Conservation (phyloP, 1,140 invertebrate genomes). For the Pentalonia nigronervosa region DNA sequence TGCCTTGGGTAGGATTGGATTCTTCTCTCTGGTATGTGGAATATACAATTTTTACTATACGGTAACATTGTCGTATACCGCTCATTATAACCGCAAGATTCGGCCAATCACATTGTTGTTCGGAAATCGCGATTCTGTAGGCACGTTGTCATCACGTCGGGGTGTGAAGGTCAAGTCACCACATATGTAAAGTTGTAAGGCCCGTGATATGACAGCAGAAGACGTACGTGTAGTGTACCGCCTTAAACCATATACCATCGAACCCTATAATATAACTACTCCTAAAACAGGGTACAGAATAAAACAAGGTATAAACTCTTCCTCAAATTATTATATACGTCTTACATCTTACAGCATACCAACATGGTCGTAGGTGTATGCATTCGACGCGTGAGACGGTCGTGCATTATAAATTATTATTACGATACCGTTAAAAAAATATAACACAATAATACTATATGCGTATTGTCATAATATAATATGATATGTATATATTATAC, state of each 20-base stretch:
- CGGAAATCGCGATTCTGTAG: too few species aligned
- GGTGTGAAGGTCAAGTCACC: too few species aligned
- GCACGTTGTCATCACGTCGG: too few species aligned
- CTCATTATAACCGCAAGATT: too few species aligned
- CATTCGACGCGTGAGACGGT: background rate
- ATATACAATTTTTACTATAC: too few species aligned
- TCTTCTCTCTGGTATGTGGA: too few species aligned
- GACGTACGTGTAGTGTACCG: background rate
- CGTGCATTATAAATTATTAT: background rate
- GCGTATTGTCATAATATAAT: background rate
- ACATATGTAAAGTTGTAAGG: too few species aligned
- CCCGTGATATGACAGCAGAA: background rate
- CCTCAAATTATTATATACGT: background rate
- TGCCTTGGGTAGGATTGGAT: too few species aligned
- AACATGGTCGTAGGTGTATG: too few species aligned
- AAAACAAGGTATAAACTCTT: conserved; percentile 36
- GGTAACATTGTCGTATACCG: too few species aligned
- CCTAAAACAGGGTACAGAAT: conserved; percentile 44
- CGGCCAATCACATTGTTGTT: too few species aligned
- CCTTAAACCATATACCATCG: background rate
- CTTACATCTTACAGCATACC: background rate
- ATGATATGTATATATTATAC: background rate
- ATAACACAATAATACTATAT: background rate
- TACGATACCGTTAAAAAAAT: background rate
- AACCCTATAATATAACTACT: background rate